Base-by-base conservation (phyloP, 2,888 invertebrate species). In the Meganola albula region DNA sequence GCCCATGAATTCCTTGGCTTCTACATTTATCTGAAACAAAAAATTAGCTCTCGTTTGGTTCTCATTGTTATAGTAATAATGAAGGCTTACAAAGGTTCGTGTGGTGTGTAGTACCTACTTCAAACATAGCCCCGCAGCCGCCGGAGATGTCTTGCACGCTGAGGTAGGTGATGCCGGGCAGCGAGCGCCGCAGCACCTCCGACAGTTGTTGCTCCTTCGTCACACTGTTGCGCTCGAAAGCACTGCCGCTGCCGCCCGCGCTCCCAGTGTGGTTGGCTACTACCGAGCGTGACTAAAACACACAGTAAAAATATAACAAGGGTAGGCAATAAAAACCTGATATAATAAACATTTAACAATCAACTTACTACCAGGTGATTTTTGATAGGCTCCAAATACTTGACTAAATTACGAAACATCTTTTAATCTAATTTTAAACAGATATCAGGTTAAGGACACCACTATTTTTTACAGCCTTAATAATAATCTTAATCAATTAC, bases 51-150 rank as follows among this genome's bases (percentile, higher is more conserved):
- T 16, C n/a, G n/a, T n/a, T n/a, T n/a, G n/a, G n/a, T n/a, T n/a
- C n/a, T n/a, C n/a, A n/a, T n/a, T n/a, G n/a, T n/a, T n/a, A n/a
- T n/a, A n/a, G n/a, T n/a, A n/a, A n/a, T n/a, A n/a, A n/a, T n/a
- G n/a, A n/a, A n/a, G n/a, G n/a, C n/a, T n/a, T n/a, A n/a, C n/a
- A n/a, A n/a, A n/a, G n/a, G n/a, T n/a, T n/a, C n/a, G n/a, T n/a
- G n/a, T n/a, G n/a, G n/a, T n/a, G n/a, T n/a, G n/a, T n/a, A n/a
- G n/a, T n/a, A n/a, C n/a, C 7, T 43, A 91, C 89, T 74, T 92
- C 92, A 72, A 90, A 94, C 93, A 94, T 93, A 9, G 93, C 93
- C 1, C 94, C 94, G 66, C 94, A 92, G 27, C 94, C 92, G 35
- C 94, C 94, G 9, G 93, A 93, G 25, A 92, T 90, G 58, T 93